Percentiles rank a stretch among this genome's conserved stretches.
These are phyloP conservation scores for Lomographa bimaculata DNA, from an alignment of 2,888 invertebrate species.

Conservation along the genomic window DNA sequence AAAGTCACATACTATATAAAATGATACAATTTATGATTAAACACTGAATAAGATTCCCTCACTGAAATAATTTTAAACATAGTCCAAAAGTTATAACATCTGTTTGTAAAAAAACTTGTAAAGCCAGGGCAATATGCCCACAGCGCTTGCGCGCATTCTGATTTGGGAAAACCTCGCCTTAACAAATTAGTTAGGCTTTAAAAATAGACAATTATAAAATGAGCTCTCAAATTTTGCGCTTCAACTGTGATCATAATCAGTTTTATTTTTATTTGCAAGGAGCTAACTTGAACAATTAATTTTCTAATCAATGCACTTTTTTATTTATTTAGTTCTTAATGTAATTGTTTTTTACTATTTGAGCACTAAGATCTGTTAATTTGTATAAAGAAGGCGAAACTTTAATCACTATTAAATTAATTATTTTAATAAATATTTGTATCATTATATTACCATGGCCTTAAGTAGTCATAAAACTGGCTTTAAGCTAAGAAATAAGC, in stretches of 20 bases:
- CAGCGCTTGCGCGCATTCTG: too few relatives aligned
- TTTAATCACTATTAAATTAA: slow-evolving; percentile 65
- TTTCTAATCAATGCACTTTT: slow-evolving; percentile 72
- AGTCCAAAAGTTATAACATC: too few relatives aligned
- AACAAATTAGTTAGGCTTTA: slow-evolving; percentile 25
- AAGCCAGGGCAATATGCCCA: too few relatives aligned
- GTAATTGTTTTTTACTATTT: slow-evolving; percentile 72
- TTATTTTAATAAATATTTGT: slow-evolving; percentile 49
- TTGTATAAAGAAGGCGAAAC: slow-evolving; percentile 71
- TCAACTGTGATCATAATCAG: slow-evolving; percentile 78
- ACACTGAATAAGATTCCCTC: too few relatives aligned
- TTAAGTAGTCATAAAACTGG: too few relatives aligned
- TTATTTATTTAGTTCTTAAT: slow-evolving; percentile 78
- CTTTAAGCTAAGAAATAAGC: too few relatives aligned
- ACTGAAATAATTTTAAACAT: too few relatives aligned
- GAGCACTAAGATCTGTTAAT: slow-evolving; percentile 83
- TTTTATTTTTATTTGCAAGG: slow-evolving; percentile 62
- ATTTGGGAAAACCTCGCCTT: too few relatives aligned
- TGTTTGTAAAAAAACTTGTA: too few relatives aligned
- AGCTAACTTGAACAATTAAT: slow-evolving; percentile 73
- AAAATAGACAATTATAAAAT: slow-evolving; percentile 41
- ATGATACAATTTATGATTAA: too few relatives aligned
- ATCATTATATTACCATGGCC: too few relatives aligned
- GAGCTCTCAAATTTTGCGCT: slow-evolving; percentile 72
- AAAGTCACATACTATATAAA: too few relatives aligned